These are phyloP conservation scores for Neria commutata DNA, from an alignment of 2,888 invertebrate species.

Conservation along the genomic window DNA sequence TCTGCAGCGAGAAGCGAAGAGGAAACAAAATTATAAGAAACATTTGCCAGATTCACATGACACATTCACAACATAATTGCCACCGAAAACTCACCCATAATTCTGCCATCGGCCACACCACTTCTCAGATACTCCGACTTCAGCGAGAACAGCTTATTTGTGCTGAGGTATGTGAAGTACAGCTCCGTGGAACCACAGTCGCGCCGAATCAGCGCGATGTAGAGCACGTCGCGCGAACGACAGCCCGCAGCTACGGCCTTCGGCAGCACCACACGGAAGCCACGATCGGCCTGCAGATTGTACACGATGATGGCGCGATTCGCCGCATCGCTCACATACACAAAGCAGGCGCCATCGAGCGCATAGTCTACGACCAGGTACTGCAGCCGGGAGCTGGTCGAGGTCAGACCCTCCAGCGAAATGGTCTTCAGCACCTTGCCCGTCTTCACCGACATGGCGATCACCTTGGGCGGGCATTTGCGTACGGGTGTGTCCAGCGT, in stretches of 20 bases:
- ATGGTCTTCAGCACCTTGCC: conserved; percentile 70
- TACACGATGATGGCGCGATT: conserved; percentile 72
- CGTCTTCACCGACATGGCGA: conserved; percentile 67
- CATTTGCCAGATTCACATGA: no score
- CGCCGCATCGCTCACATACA: conserved; percentile 73
- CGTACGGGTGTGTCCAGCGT: conserved; percentile 70
- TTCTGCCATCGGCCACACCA: conserved; percentile 66
- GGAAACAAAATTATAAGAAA: conserved; percentile 3
- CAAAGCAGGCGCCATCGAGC: conserved; percentile 67
- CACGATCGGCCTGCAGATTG: conserved; percentile 68
- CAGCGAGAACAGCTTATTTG: conserved; percentile 69
- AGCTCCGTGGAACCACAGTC: conserved; percentile 67
- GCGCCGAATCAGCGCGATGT: conserved; percentile 68
- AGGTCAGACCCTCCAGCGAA: conserved; percentile 67
- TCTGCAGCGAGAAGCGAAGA: conserved; percentile 48
- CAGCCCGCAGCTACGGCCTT: conserved; percentile 64
- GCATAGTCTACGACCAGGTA: conserved; percentile 73
- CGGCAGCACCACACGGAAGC: conserved; percentile 71
- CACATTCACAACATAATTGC: no score
- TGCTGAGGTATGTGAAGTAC: conserved; percentile 70
- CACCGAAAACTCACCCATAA: conserved; percentile 58
- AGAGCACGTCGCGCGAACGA: conserved; percentile 69
- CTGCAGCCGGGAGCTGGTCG: conserved; percentile 70
- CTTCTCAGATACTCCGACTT: conserved; percentile 69
- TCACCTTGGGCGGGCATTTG: conserved; percentile 73